Evolutionary conservation across 2,888 invertebrate species (phyloP).

Genomic region (Ophonus ardosiacus): DNA sequence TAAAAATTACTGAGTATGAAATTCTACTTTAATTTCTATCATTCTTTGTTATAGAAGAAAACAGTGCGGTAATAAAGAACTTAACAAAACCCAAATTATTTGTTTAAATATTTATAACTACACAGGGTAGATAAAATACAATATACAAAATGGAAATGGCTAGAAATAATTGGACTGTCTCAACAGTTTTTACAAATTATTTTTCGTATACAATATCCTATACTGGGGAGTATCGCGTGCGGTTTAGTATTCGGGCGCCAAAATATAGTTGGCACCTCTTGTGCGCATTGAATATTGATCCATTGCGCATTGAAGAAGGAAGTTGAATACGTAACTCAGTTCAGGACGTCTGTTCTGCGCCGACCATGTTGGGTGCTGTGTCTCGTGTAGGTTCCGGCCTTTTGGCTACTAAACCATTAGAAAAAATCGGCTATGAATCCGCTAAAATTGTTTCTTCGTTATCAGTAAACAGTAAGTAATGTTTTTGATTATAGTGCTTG

Average conservation of each 20-base stretch:
- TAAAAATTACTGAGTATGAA: no score
- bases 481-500: conserved; percentile 28
- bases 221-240: not conserved
- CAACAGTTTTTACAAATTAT: no score
- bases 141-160: no score
- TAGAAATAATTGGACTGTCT: no score
- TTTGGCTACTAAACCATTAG: conserved; percentile 79
- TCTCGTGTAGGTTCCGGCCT: conserved; percentile 80
- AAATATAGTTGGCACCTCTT: conserved; percentile 1
- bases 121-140: no score
- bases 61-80: no score
- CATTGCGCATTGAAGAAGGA: conserved; percentile 52
- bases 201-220: not conserved
- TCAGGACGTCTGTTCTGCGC: conserved; percentile 64
- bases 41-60: no score
- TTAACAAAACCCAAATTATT: no score
- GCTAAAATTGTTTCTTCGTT: conserved; percentile 78
- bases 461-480: conserved; percentile 73
- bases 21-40: no score
- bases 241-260: not conserved
- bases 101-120: no score
- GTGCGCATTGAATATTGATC: conserved; percentile 58
- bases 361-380: conserved; percentile 81
- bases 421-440: conserved; percentile 80
- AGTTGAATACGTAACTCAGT: conserved; percentile 49